These are phyloP conservation scores for Drosophila grimshawi DNA, from an alignment of 1,140 invertebrate species.

Conservation along the genomic window DNA sequence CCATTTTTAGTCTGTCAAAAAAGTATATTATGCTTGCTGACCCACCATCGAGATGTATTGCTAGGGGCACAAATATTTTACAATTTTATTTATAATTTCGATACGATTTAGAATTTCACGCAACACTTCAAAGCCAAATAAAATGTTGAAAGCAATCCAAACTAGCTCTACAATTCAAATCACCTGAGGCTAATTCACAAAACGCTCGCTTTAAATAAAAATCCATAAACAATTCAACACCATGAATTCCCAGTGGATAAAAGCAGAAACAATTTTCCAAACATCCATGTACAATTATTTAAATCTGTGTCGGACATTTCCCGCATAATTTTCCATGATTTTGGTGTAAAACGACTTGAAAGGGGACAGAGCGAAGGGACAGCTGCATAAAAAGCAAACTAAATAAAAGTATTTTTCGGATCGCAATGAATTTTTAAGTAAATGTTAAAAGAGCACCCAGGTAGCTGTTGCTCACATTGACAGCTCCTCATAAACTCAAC, in stretches of 20 bases:
- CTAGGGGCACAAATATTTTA: not conserved
- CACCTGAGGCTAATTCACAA: conserved; percentile 71
- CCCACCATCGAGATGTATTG: not conserved
- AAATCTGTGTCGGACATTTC: conserved; percentile 76
- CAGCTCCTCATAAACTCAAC: conserved; percentile 17
- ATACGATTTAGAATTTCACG: not conserved
- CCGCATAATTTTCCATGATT: conserved; percentile 78
- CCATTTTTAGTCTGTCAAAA: not conserved
- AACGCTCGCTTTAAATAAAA: conserved; percentile 72
- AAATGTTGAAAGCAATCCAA: conserved; percentile 32
- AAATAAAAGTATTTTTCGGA: conserved; percentile 77
- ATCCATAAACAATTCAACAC: conserved; percentile 56
- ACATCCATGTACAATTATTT: conserved; percentile 67
- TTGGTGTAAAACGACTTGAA: conserved; percentile 28
- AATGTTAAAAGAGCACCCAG: conserved; percentile 65
- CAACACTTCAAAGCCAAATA: conserved; percentile 14
- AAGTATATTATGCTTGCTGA: conserved; percentile 3
- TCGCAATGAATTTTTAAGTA: conserved; percentile 80
- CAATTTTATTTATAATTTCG: not conserved
- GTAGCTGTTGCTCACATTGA: conserved; percentile 25
- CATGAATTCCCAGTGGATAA: conserved; percentile 61
- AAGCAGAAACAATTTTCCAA: conserved; percentile 31
- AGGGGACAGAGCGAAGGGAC: not conserved
- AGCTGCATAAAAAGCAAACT: conserved; percentile 34
- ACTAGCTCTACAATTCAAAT: conserved; percentile 59